Conservation (phyloP, 2,797 vertebrate genomes). For the Pangasius larnaudii region DNA sequence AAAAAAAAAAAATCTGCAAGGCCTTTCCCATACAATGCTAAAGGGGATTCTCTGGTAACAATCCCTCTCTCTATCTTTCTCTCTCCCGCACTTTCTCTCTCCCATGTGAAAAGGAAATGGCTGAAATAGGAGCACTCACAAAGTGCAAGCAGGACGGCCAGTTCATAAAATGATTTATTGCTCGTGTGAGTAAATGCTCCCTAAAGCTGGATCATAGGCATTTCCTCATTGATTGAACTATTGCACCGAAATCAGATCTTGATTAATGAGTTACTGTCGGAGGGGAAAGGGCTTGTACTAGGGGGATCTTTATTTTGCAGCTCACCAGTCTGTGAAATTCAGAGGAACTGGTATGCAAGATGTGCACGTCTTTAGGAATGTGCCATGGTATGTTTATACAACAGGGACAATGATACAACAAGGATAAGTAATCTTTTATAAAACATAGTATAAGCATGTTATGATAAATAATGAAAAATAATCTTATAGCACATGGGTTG, state of each 20-base stretch:
- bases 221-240: conserved; percentile 61
- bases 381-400: neutral
- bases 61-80: conserved; percentile 57
- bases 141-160: conserved; percentile 51
- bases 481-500: neutral
- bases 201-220: conserved; percentile 56
- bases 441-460: neutral
- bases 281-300: conserved; percentile 42
- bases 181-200: conserved; percentile 52
- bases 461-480: neutral
- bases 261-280: conserved; percentile 55
- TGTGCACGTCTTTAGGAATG: neutral
- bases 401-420: neutral
- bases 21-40: conserved; percentile 75
- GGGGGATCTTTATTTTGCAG: conserved; percentile 53
- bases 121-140: conserved; percentile 57
- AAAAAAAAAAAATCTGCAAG: conserved; percentile 48
- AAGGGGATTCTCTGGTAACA: conserved; percentile 82
- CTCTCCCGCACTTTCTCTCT: conserved; percentile 4
- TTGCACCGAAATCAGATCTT: conserved; percentile 61
- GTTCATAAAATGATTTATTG: conserved; percentile 62
- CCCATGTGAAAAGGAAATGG: conserved; percentile 54
- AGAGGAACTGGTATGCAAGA: conserved; percentile 29
- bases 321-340: conserved; percentile 42
- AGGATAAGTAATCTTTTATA: neutral